A percentile compares a stretch with the other conserved stretches of the same genome.
phyloP scores from a whole-genome alignment of 2,888 invertebrate species.

The Tridacna crocea region DNA sequence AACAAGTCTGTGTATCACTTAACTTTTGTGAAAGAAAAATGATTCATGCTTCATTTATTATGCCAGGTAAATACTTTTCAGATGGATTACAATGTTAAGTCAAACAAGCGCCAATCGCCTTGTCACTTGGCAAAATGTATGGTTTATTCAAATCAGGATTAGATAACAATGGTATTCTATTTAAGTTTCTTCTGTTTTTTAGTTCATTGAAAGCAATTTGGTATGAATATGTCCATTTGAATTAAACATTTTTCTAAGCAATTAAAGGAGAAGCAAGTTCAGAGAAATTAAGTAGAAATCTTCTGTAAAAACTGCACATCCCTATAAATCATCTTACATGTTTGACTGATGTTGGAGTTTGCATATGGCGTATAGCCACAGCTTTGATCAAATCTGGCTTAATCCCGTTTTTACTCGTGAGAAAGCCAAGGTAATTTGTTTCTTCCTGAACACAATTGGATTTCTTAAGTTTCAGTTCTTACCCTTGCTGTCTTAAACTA shows the following conservation, averaged over 20 bases:
- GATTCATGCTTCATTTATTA: slow-evolving; percentile 28
- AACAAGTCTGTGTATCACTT: slow-evolving; percentile 33
- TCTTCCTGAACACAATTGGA: slow-evolving; percentile 34
- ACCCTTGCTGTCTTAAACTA: slow-evolving; percentile 13
- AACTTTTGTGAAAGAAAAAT: slow-evolving; percentile 40
- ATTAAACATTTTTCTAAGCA: slow-evolving; percentile 31
- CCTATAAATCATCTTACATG: slow-evolving; percentile 43
- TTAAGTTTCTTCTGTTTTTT: slow-evolving; percentile 40
- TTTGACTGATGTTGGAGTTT: slow-evolving; percentile 26
- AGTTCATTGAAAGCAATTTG: slow-evolving; percentile 33
- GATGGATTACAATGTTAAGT: slow-evolving; percentile 23
- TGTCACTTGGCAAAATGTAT: slow-evolving; percentile 26
- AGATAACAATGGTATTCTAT: slow-evolving; percentile 22
- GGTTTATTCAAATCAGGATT: slow-evolving; percentile 41
- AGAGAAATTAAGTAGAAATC: slow-evolving; percentile 45
- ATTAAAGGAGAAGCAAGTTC: slow-evolving; percentile 45
- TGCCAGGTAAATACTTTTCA: background rate
- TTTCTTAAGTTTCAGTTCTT: slow-evolving; percentile 40
- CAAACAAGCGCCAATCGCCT: slow-evolving; percentile 21
- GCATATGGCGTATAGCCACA: slow-evolving; percentile 26
- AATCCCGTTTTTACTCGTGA: slow-evolving; percentile 35
- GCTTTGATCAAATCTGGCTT: slow-evolving; percentile 44
- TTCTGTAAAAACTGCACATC: slow-evolving; percentile 39
- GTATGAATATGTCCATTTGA: slow-evolving; percentile 38
- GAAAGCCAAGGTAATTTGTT: no score